Conservation (phyloP, 2,888 invertebrate species). For the Matsumyia berberina region DNA sequence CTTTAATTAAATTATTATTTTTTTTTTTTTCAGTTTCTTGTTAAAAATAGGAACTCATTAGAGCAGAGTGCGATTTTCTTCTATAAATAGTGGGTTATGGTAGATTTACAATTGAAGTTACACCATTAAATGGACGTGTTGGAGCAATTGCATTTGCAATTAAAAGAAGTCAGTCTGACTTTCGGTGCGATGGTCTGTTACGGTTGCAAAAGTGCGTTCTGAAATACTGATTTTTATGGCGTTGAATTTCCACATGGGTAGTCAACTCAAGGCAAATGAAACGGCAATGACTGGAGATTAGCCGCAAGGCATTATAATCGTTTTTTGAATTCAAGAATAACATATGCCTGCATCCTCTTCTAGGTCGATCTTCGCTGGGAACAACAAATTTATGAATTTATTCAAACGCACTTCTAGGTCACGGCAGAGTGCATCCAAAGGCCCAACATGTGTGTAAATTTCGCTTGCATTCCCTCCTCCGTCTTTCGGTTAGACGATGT, state of each 20-base stretch:
- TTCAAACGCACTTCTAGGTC: too few species aligned
- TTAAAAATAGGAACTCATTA: slow-evolving; percentile 27
- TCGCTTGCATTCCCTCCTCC: neutral
- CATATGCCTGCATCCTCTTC: too few species aligned
- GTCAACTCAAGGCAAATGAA: slow-evolving; percentile 23
- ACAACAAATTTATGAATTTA: too few species aligned
- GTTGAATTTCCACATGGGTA: slow-evolving; percentile 21
- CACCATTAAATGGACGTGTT: slow-evolving; percentile 12
- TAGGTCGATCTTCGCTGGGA: too few species aligned
- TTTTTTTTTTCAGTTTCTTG: slow-evolving; percentile 18
- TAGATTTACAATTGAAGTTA: slow-evolving; percentile 12
- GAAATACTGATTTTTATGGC: neutral
- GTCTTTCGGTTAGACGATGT: slow-evolving; percentile 54
- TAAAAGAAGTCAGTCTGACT: neutral
- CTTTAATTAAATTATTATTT: slow-evolving; percentile 28
- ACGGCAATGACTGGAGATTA: neutral
- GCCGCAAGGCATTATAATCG: too few species aligned
- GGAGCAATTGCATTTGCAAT: neutral
- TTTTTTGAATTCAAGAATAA: too few species aligned
- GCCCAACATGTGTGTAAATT: neutral
- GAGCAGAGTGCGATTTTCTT: neutral
- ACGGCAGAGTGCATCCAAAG: too few species aligned
- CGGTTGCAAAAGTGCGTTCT: slow-evolving; percentile 14
- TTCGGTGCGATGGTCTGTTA: slow-evolving; percentile 5
- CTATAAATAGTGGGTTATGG: slow-evolving; percentile 16